Conservation (phyloP, 2,113 vertebrate genomes). For the Gymnarchus niloticus region DNA sequence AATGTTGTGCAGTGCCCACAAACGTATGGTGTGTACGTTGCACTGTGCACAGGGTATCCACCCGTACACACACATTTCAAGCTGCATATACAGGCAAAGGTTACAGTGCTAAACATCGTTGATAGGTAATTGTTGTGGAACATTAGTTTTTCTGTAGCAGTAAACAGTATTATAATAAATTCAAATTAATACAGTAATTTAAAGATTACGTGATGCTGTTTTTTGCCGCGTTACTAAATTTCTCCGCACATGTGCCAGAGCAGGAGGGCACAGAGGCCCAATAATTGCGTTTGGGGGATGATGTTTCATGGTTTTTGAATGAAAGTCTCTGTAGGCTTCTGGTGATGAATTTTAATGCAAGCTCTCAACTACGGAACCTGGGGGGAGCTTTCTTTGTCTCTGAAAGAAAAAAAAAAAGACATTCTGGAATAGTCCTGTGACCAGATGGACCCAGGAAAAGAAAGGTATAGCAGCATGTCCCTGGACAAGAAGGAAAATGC, state of each 20-base stretch:
- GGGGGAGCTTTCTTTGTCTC: background rate
- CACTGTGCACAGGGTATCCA: background rate
- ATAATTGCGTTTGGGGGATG: background rate
- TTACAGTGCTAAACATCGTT: background rate
- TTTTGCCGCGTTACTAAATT: background rate
- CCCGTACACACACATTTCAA: background rate
- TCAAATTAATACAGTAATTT: background rate
- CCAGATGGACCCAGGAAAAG: background rate
- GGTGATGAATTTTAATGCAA: background rate
- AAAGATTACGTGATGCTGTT: background rate
- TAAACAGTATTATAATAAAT: background rate
- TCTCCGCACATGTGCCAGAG: background rate
- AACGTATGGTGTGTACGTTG: background rate
- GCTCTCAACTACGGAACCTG: background rate
- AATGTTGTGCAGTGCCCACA: too few species aligned
- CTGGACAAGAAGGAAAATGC: background rate
- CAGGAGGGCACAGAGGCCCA: background rate
- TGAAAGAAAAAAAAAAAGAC: background rate
- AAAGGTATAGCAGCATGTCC: background rate
- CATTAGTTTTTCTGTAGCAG: background rate
- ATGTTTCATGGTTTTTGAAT: slow-evolving; percentile 6
- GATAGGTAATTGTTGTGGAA: background rate
- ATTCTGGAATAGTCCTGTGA: background rate
- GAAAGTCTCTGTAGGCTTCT: background rate
- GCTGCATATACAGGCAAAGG: background rate